Percentiles rank a stretch among this genome's conserved stretches.
These are phyloP conservation scores for Pachymerium ferrugineum DNA, from an alignment of 2,888 invertebrate species.

Conservation along the genomic window DNA sequence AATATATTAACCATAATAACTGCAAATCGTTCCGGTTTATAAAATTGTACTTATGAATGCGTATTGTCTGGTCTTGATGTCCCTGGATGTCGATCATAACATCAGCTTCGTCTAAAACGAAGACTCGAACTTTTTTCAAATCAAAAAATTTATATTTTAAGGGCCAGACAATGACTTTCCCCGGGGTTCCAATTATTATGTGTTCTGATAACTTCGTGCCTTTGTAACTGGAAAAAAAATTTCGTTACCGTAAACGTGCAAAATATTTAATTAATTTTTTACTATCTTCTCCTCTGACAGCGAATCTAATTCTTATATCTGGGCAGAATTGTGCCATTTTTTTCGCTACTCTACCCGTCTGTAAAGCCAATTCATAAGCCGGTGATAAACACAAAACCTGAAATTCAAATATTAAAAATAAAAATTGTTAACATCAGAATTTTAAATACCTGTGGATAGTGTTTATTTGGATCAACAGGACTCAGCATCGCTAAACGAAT, in stretches of 20 bases:
- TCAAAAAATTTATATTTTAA: conserved; percentile 79
- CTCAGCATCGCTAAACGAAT: conserved; percentile 97
- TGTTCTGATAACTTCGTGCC: conserved; percentile 74
- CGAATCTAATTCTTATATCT: conserved; percentile 82
- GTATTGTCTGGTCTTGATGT: conserved; percentile 92
- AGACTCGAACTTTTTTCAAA: conserved; percentile 78
- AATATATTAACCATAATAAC: conserved; percentile 37
- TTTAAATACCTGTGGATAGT: conserved; percentile 85
- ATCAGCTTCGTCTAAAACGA: conserved; percentile 98
- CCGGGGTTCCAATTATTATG: conserved; percentile 95
- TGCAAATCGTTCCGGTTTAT: neutral
- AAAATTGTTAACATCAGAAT: neutral
- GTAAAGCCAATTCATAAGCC: conserved; percentile 95
- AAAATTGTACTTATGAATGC: conserved; percentile 79
- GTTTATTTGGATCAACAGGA: conserved; percentile 71
- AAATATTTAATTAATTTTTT: conserved; percentile 29
- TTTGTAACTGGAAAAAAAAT: too few species aligned
- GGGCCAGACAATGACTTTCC: conserved; percentile 93
- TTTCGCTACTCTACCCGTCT: conserved; percentile 94
- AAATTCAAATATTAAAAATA: too few species aligned
- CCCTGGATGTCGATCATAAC: conserved; percentile 99
- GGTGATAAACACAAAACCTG: conserved; percentile 88
- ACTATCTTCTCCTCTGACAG: conserved; percentile 84
- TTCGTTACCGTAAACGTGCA: too few species aligned
- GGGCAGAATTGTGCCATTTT: conserved; percentile 91